Evolutionary conservation across 2,888 invertebrate species (phyloP).

Genomic region (Caenorhabditis japonica): DNA sequence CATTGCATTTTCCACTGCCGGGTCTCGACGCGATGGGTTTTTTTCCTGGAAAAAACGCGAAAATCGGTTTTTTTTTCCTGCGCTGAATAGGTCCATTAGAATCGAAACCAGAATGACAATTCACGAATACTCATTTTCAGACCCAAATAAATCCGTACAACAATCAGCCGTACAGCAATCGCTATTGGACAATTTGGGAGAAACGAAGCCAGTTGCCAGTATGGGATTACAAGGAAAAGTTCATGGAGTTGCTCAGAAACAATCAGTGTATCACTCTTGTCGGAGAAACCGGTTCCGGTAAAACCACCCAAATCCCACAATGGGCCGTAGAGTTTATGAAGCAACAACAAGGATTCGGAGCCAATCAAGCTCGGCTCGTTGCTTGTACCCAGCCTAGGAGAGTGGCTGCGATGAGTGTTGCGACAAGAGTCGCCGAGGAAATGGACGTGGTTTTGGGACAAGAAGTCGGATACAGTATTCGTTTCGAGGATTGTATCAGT

Average conservation of each 20-base stretch:
- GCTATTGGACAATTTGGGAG: constrained; percentile 89
- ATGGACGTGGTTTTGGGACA: constrained; percentile 95
- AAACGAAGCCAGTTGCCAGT: constrained; percentile 94
- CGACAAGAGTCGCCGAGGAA: constrained; percentile 97
- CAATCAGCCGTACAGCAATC: constrained; percentile 87
- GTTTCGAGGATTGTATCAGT: constrained; percentile 98
- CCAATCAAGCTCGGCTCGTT: constrained; percentile 83
- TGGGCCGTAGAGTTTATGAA: constrained; percentile 82
- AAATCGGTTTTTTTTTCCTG: no score
- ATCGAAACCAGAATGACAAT: no score
- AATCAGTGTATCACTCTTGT: constrained; percentile 87
- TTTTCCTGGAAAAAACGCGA: no score
- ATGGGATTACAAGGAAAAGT: constrained; percentile 95
- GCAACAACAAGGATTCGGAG: constrained; percentile 19
- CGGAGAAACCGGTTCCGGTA: constrained; percentile 99
- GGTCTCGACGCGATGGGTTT: no score
- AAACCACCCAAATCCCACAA: constrained; percentile 98
- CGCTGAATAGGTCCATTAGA: no score
- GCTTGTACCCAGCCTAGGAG: constrained; percentile 96
- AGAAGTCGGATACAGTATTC: constrained; percentile 95
- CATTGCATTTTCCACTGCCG: no score
- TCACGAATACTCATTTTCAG: no score
- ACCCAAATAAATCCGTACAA: constrained; percentile 84
- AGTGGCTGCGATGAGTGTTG: constrained; percentile 99
- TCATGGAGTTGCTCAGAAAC: constrained; percentile 91